Evolutionary conservation across 2,888 invertebrate species (phyloP), one percentile per base, ranked within the genome.

Genomic region (Trissolcus brochymenae): DNA sequence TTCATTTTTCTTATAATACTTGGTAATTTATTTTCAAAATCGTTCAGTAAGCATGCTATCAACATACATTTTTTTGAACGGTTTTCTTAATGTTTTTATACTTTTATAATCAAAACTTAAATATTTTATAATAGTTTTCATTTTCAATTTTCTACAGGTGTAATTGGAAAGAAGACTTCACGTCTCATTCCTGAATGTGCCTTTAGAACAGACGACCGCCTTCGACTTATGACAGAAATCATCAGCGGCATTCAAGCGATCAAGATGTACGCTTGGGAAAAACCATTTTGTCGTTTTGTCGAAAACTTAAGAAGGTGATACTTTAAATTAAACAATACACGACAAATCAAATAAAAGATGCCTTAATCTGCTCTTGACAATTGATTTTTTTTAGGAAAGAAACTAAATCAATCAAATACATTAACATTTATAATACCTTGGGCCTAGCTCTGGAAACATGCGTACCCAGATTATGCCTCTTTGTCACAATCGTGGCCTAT

Each of bases 191-290:
- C 91, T 1, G 91, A 92, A 85, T 95, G 95, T 0, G 96, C 97
- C 0, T 89, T 93, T 41, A 91, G 94, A 64, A 96, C 97, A 0
- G 98, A 98, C 89, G 92, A 95, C 82, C 90, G 98, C 1, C 94
- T 98, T 2, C 91, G 95, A 29, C 88, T 97, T 1, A 97, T 98
- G 96, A 96, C 95, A 85, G 98, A 96, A 87, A 94, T 96, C 0
- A 93, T 98, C 49, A 93, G 93, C 82, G 97, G 96, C 0, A 95
- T 96, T 81, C 93, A 95, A 76, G 94, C 95, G 0, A 95, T 96
- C 80, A 96, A 96, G 87, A 96, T 96, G 95, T 96, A 95, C 84
- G 94, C 95, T 0, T 96, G 96, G 94, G 96, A 96, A 87, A 92
- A 92, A 41, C 94, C 95, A 0, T 96, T 96, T 85, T 93, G 93